Percentiles rank a stretch among this genome's conserved stretches.
phyloP scores from a whole-genome alignment of 2,888 invertebrate genomes.

The Drosophila longiperda region DNA sequence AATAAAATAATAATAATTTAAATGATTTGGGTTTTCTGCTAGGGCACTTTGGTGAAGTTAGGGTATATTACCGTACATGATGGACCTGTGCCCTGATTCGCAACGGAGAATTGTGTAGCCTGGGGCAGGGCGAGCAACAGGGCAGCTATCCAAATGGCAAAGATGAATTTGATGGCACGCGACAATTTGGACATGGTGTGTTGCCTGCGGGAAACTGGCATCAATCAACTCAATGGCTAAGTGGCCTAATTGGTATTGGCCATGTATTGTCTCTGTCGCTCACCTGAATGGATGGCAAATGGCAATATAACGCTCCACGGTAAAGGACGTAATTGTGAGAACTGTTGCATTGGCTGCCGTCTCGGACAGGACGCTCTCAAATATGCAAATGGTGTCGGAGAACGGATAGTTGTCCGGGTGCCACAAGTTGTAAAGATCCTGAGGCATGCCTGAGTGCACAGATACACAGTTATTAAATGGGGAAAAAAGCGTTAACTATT shows the following conservation, averaged over 20 bases:
- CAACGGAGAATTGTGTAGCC: constrained; percentile 86
- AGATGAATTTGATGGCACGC: constrained; percentile 92
- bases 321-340: constrained; percentile 94
- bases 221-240: constrained; percentile 44
- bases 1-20: neutral
- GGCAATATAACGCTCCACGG: constrained; percentile 94
- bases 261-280: constrained; percentile 40
- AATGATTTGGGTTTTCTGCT: neutral
- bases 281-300: constrained; percentile 92
- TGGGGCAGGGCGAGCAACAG: constrained; percentile 91
- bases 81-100: constrained; percentile 71
- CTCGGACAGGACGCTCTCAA: constrained; percentile 92
- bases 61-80: constrained; percentile 80
- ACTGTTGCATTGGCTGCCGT: constrained; percentile 94
- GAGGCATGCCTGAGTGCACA: constrained; percentile 88
- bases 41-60: neutral
- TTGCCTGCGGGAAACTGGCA: constrained; percentile 72
- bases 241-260: neutral
- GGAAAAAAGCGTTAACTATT: neutral
- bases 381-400: constrained; percentile 91
- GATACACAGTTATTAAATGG: neutral
- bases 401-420: constrained; percentile 90
- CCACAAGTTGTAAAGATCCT: constrained; percentile 92
- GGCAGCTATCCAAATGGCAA: constrained; percentile 92
- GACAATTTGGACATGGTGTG: constrained; percentile 95